Evolutionary conservation across 2,888 invertebrate species (phyloP), one percentile per base, ranked within the genome.

Genomic region (Amaurobius ferox): DNA sequence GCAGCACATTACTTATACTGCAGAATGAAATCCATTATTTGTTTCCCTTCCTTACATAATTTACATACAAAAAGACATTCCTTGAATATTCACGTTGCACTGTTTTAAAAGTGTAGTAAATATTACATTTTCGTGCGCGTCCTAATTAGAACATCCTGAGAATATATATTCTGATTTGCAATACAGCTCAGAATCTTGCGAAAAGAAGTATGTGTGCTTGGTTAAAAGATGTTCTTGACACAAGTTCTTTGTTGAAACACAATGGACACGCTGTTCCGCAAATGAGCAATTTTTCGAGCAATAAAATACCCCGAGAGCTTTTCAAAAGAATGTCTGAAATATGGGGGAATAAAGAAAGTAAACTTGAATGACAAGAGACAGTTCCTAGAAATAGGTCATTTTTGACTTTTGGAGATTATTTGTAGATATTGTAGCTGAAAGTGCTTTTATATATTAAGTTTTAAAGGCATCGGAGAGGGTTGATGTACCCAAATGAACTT

Each of bases 191-290:
- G 44, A 44, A n/a, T 44, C 44, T 2, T 16, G 44, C 44, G 16
- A 44, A 44, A 44, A 16, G 44, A n/a, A 44, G 44, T 44, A 2
- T 44, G 16, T 44, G 44, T 44, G 44, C 44, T n/a, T 44, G 9
- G 55, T 23, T 55, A 55, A 55, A 55, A 55, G 55, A 55, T 55
- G 55, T 55, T 23, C 23, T 55, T 55, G 55, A 55, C 55, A 23
- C 55, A 11, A 16, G 3, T 19, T 23, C 23, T 55, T 55, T 55
- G 55, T 55, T 19, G 55, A 19, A 55, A 55, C 23, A 55, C 55
- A 55, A 55, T 23, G 11, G 55, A 11, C 19, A 55, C 55, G 23
- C 55, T 55, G 55, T 55, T 55, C 23, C 23, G 23, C 55, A 55
- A 55, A 55, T 55, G 55, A 23, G 55, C 23, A 23, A 55, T 3